Conservation (phyloP, 2,888 invertebrate species). For the Cantharis nigra region DNA sequence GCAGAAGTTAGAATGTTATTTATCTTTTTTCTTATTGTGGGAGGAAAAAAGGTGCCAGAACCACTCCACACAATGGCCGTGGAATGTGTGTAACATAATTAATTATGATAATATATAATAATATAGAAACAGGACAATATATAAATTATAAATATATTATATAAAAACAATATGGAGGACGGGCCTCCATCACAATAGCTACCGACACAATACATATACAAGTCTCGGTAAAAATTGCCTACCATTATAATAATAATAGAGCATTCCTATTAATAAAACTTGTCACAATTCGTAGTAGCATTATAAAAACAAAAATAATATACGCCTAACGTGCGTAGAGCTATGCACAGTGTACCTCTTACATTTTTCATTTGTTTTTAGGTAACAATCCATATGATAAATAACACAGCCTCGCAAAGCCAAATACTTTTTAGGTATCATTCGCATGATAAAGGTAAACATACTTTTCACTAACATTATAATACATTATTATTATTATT, state of each 20-base stretch:
- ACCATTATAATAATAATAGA: conserved; percentile 43
- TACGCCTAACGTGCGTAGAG: conserved; percentile 48
- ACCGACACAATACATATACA: conserved; percentile 51
- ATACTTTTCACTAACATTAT: conserved; percentile 43
- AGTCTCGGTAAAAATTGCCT: conserved; percentile 51
- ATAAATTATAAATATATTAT: conserved; percentile 55
- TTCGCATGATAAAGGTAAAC: conserved; percentile 40
- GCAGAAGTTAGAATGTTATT: conserved; percentile 48
- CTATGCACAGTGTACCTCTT: conserved; percentile 43
- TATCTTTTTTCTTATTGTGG: conserved; percentile 40
- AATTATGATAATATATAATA: conserved; percentile 28
- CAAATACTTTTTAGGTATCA: conserved; percentile 61
- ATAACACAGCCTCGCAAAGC: conserved; percentile 65
- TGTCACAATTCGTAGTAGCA: conserved; percentile 26
- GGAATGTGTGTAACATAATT: conserved; percentile 38
- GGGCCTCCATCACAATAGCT: conserved; percentile 54
- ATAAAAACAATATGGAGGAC: conserved; percentile 53
- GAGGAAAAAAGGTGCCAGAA: conserved; percentile 41
- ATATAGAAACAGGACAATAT: conserved; percentile 51
- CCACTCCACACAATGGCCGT: conserved; percentile 53
- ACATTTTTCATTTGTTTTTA: conserved; percentile 28
- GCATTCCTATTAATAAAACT: conserved; percentile 47
- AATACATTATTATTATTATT: conserved; percentile 39
- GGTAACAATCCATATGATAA: conserved; percentile 57
- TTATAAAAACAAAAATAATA: conserved; percentile 37